phyloP scores from a whole-genome alignment of 2,113 vertebrate species.

The Catagonus wagneri region DNA sequence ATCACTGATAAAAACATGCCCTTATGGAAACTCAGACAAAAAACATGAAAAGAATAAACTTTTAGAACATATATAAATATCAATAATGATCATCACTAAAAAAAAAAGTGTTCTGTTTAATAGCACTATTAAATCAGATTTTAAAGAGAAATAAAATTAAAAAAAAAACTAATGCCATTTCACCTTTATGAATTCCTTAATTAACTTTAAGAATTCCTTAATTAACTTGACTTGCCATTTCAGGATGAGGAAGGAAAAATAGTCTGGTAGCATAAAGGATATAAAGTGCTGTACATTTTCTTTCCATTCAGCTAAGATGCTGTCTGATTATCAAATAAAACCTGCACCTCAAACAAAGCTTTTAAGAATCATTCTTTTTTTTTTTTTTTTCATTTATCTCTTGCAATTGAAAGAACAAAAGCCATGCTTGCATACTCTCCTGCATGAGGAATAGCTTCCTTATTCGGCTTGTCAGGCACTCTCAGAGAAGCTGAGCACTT shows the following conservation, averaged over 20 bases:
- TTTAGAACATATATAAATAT: slow-evolving; percentile 42
- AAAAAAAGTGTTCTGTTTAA: not conserved
- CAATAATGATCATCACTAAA: not conserved
- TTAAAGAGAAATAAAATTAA: slow-evolving; percentile 21
- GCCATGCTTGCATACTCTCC: fast-evolving
- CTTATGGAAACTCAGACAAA: not conserved
- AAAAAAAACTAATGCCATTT: not conserved
- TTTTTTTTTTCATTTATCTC: not conserved
- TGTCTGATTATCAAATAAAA: slow-evolving; percentile 63
- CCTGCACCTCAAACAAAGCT: not conserved
- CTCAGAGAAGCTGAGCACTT: not conserved
- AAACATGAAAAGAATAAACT: not conserved
- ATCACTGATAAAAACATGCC: not conserved
- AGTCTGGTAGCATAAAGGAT: not conserved
- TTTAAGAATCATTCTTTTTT: not conserved
- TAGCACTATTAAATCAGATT: not conserved
- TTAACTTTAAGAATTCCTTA: slow-evolving; percentile 25
- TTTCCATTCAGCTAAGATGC: slow-evolving; percentile 36
- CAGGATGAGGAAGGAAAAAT: not conserved
- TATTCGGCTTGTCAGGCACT: not conserved
- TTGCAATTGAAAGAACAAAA: slow-evolving; percentile 53
- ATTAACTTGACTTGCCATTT: not conserved
- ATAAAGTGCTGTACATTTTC: not conserved
- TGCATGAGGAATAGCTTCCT: not conserved
- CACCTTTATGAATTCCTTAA: slow-evolving; percentile 7